Evolutionary conservation across 2,797 vertebrate genomes (phyloP).

Genomic region (Borostomias antarcticus): DNA sequence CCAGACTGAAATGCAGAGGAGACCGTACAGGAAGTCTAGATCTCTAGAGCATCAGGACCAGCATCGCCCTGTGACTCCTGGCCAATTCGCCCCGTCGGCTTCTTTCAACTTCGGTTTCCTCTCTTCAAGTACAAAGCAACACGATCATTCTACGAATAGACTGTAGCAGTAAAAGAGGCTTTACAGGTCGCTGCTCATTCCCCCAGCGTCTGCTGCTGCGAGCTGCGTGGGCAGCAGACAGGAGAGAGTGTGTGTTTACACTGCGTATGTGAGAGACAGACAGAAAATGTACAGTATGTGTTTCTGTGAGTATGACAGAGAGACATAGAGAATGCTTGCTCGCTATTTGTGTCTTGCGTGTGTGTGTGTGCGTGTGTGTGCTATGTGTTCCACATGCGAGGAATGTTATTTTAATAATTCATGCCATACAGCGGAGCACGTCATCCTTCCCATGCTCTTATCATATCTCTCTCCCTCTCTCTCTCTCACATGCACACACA

Average conservation of each 20-base stretch:
- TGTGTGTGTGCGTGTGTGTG: not conserved
- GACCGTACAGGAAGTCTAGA: conserved; percentile 25
- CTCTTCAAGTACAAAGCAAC: conserved; percentile 47
- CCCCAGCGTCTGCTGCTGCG: too few species aligned
- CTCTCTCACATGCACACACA: not conserved
- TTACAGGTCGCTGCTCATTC: conserved; percentile 55
- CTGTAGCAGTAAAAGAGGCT: conserved; percentile 59
- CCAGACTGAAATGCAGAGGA: not conserved
- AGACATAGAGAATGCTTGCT: not conserved
- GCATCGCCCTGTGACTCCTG: conserved; percentile 32
- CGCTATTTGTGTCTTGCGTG: not conserved
- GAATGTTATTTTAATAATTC: conserved; percentile 55
- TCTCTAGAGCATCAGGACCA: conserved; percentile 34
- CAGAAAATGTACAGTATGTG: too few species aligned
- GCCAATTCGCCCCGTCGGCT: conserved; percentile 40
- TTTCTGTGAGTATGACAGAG: too few species aligned
- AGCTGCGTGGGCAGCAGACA: conserved; percentile 53
- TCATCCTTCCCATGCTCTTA: conserved; percentile 3
- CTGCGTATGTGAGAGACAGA: too few species aligned
- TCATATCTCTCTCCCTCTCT: conserved; percentile 11
- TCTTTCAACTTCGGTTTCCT: conserved; percentile 55
- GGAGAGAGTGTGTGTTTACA: conserved; percentile 22
- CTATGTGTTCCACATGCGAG: not conserved
- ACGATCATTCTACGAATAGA: conserved; percentile 61
- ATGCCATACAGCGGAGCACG: conserved; percentile 12